These are phyloP conservation scores for Characodon lateralis DNA, from an alignment of 2,797 vertebrate species.

Conservation along the genomic window DNA sequence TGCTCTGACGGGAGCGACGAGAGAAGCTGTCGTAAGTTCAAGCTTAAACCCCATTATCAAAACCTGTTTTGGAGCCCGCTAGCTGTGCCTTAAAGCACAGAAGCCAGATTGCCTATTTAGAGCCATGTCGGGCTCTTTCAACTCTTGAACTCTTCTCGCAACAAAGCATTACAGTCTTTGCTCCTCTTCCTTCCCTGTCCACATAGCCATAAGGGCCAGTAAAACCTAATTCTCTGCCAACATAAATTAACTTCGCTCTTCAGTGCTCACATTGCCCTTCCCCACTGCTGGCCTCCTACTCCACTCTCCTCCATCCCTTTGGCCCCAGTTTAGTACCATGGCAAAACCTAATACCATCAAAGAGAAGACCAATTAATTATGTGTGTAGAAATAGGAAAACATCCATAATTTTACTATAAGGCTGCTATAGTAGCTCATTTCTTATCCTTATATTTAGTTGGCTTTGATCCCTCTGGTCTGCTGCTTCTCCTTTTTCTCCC, in stretches of 20 bases:
- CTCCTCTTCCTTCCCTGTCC: conserved; percentile 15
- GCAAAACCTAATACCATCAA: conserved; percentile 69
- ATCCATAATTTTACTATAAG: conserved; percentile 65
- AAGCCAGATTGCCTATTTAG: conserved; percentile 25
- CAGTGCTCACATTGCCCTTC: conserved; percentile 19
- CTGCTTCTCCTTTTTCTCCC: conserved; percentile 48
- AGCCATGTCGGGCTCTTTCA: conserved; percentile 35
- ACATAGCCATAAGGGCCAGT: conserved; percentile 35
- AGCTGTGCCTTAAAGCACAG: conserved; percentile 5
- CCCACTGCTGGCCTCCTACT: background rate
- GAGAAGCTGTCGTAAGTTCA: conserved; percentile 95
- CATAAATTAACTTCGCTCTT: conserved; percentile 42
- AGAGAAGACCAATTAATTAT: conserved; percentile 58
- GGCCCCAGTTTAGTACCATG: conserved; percentile 49
- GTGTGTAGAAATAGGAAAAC: conserved; percentile 42
- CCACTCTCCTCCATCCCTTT: conserved; percentile 25
- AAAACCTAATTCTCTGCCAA: conserved; percentile 46
- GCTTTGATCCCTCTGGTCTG: conserved; percentile 68
- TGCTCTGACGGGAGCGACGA: conserved; percentile 96
- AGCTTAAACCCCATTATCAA: conserved; percentile 22
- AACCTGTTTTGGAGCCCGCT: background rate
- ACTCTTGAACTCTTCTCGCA: conserved; percentile 23
- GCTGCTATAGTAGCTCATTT: conserved; percentile 59
- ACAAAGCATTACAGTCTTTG: conserved; percentile 15
- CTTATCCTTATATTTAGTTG: conserved; percentile 57